phyloP scores from a whole-genome alignment of 1,140 invertebrate genomes.

The Mycetomoellerius zeteki region DNA sequence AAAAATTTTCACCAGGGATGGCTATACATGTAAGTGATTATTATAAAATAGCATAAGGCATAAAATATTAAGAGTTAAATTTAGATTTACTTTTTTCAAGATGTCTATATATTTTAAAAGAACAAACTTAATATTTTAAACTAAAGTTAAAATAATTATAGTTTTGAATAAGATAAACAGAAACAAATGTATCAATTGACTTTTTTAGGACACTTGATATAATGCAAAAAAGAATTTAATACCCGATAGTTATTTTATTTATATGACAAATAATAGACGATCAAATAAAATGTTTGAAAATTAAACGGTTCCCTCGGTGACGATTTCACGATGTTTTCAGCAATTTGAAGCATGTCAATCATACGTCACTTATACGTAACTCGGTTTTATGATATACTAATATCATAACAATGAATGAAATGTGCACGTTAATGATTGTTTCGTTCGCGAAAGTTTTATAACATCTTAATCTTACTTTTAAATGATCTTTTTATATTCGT shows the following conservation, averaged over 20 bases:
- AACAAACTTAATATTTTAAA: neutral
- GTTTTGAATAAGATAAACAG: neutral
- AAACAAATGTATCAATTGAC: neutral
- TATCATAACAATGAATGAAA: slow-evolving; percentile 41
- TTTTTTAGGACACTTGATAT: slow-evolving; percentile 2
- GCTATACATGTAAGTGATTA: neutral
- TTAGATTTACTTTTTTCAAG: neutral
- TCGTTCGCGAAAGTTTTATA: slow-evolving; percentile 1
- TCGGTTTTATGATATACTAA: neutral
- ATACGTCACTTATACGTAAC: slow-evolving; percentile 29
- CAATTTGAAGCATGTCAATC: slow-evolving; percentile 33
- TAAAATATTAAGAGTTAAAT: neutral
- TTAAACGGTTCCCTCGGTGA: slow-evolving; percentile 63
- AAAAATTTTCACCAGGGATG: no score
- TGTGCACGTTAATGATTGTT: neutral
- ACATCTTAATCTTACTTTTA: neutral
- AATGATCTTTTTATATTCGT: neutral
- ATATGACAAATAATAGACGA: slow-evolving; percentile 36
- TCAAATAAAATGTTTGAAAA: slow-evolving; percentile 55
- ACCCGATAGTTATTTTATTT: slow-evolving; percentile 16
- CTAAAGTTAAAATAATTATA: neutral
- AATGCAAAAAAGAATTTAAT: neutral
- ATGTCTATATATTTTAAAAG: neutral
- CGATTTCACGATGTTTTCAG: slow-evolving; percentile 49
- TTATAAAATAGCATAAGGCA: neutral